Evolutionary conservation across 2,888 invertebrate genomes (phyloP), one percentile per base, ranked within the genome.

Genomic region (Therioaphis trifolii): DNA sequence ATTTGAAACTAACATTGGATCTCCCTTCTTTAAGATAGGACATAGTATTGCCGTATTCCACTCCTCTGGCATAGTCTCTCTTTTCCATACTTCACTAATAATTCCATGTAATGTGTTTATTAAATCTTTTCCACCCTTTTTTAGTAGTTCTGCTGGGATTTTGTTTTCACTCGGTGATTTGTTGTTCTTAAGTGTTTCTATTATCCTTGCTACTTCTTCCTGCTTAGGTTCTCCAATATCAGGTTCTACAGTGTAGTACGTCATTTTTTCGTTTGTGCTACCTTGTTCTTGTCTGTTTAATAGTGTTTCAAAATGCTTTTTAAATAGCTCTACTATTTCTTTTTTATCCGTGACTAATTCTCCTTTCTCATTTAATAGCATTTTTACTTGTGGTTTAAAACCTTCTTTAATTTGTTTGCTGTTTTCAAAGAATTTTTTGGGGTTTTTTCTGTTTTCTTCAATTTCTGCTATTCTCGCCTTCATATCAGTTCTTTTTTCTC

Each of bases 281-380:
- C 40, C 68, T 68, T 68, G 68, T 68, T 18, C 35, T 52, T 74
- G 21, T 74, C 74, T 74, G n/a, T 74, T 74, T n/a, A 27, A 21
- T 52, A 52, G 12, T 72, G 35, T 55, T 72, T 72, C 72, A 7
- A 72, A 52, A 52, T 72, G 29, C 27, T 72, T 72, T 72, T 52
- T 72, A 72, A 72, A 72, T 12, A 72, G 11, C 52, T 52, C 52
- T 72, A 72, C 52, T 52, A 72, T 52, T 72, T 72, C 72, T 72
- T 52, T 12, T 55, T 52, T 55, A 52, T 72, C 72, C 29, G 52
- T 72, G n/a, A 72, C 52, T 72, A 72, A 52, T 72, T 72, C n/a
- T 72, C 29, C 52, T 52, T 72, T 52, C 55, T 72, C 35, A 35
- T 35, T 35, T 35, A 35, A 35, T 35, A 35, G 35, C 35, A 35